Evolutionary conservation across 1,140 invertebrate genomes (phyloP), one percentile per base, ranked within the genome.

Genomic region (Chymomyza costata): DNA sequence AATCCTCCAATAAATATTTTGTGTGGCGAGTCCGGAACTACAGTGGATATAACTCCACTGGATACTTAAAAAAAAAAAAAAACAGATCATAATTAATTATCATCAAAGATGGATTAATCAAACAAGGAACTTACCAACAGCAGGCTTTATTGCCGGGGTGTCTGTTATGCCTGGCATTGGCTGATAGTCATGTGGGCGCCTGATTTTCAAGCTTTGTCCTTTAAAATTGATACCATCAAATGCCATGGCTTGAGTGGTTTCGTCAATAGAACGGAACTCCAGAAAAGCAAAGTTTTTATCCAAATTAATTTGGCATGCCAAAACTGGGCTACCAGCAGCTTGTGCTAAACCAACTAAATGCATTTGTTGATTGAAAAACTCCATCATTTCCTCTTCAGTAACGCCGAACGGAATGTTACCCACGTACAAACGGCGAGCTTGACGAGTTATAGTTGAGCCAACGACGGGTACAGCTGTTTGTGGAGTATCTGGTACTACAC

Each of bases 261-360:
- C 98, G 89, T 99, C 98, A 83, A 99, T 99, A 6, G 98, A 99
- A 67, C 88, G 86, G 87, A 97, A 96, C 89, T 98, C 98, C 56
- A 99, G 90, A 88, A 99, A 99, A 76, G 98, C 98, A 91, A 99
- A 99, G 88, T 99, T 99, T 88, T 99, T 99, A 86, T 99, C 98
- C 83, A 99, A 90, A 90, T 99, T 99, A 34, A 97, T 97, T 87
- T 99, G 98, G 86, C 98, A 99, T 16, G 98, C 97, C 35, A 99
- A 89, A 15, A 99, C 96, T 3, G 98, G 98, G 88, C 98, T 99
- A 38, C 98, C 98, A 37, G 97, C 96, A n/a, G 97, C 97, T 88
- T 99, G 98, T 2, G 97, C 96, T 64, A 99, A 88, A 31, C 97
- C 97, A 76, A 96, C 97, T 16, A 99, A 89, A 88, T 99, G 97